These are phyloP conservation scores for Tretioscincus oriximinensis DNA, from an alignment of 2,113 vertebrate species.

Conservation along the genomic window DNA sequence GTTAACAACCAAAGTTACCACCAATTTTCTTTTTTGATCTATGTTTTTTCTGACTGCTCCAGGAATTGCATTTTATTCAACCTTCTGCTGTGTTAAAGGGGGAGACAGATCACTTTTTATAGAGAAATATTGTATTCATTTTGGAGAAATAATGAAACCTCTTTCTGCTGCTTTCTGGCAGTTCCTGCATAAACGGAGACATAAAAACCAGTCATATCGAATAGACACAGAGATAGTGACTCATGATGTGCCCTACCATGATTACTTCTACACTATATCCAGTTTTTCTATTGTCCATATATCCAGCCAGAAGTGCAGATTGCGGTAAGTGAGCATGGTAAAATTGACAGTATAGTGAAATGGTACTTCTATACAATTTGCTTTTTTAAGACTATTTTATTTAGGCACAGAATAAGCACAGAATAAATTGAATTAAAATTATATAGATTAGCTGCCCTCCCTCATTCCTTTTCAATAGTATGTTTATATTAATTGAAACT, in stretches of 20 bases:
- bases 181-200: constrained; percentile 87
- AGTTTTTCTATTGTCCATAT: constrained; percentile 85
- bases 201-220: constrained; percentile 85
- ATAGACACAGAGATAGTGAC: constrained; percentile 89
- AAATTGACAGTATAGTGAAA: neutral
- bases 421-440: too few species aligned
- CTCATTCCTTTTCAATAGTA: neutral
- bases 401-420: too few species aligned
- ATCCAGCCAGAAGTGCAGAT: constrained; percentile 86
- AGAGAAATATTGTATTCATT: neutral
- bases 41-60: too few species aligned
- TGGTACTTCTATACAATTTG: neutral
- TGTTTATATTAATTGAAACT: too few species aligned
- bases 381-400: neutral
- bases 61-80: too few species aligned
- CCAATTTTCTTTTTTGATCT: too few species aligned
- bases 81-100: too few species aligned
- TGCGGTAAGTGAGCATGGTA: constrained; percentile 76
- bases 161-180: constrained; percentile 56
- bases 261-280: constrained; percentile 95
- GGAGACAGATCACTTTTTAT: neutral
- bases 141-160: neutral
- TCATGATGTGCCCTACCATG: constrained; percentile 95
- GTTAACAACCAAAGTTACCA: too few species aligned
- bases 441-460: neutral